Percentiles rank a stretch among this genome's conserved stretches.
These are phyloP conservation scores for Megathymus violae DNA, from an alignment of 1,140 invertebrate genomes.

Conservation along the genomic window DNA sequence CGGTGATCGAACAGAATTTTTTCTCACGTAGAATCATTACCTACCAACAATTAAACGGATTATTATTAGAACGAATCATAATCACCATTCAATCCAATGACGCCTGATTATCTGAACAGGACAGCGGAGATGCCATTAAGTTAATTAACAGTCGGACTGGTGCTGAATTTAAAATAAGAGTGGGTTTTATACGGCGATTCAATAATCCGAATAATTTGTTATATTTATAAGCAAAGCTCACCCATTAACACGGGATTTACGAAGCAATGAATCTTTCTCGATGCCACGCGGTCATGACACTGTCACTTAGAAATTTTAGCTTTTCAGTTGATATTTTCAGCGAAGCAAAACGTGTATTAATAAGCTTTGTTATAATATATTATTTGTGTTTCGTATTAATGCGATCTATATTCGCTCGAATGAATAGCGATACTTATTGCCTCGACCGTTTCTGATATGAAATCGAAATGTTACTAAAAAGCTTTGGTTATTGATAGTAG, in stretches of 20 bases:
- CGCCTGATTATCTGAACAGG: too few species aligned
- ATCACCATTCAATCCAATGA: too few species aligned
- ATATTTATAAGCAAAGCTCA: not conserved
- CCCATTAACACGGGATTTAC: not conserved
- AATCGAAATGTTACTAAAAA: not conserved
- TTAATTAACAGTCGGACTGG: too few species aligned
- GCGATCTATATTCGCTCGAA: too few species aligned
- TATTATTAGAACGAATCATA: too few species aligned
- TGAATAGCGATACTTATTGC: not conserved
- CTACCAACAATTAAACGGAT: too few species aligned
- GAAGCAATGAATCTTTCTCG: not conserved
- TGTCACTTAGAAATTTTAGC: not conserved
- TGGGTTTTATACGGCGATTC: not conserved
- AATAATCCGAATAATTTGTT: not conserved
- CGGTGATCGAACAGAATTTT: too few species aligned
- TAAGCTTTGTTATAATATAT: not conserved
- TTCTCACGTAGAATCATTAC: too few species aligned
- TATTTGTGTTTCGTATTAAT: not conserved
- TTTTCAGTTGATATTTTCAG: conserved; percentile 1
- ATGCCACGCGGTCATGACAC: not conserved
- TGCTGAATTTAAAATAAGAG: too few species aligned
- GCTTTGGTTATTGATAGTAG: too few species aligned
- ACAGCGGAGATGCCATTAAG: too few species aligned
- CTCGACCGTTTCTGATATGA: not conserved
- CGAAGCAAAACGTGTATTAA: not conserved